Conservation (phyloP, 2,888 invertebrate genomes). For the Strigamia transsilvanica region DNA sequence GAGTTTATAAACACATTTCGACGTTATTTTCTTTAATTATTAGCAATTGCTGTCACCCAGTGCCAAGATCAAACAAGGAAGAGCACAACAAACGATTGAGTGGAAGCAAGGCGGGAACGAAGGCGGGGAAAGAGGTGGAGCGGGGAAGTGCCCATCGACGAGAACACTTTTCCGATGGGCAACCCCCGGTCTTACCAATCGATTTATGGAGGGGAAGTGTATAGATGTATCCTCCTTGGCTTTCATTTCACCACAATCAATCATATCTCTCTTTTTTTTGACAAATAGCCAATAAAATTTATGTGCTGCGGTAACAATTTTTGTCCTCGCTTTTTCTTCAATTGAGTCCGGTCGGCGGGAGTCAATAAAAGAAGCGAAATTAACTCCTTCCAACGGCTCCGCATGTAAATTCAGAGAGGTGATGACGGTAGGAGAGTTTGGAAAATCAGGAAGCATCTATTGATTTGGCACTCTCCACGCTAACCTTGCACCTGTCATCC, state of each 20-base stretch:
- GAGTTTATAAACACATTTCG: too few relatives aligned
- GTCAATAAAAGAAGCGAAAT: not conserved
- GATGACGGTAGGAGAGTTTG: not conserved
- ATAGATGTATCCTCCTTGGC: not conserved
- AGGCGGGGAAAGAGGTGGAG: slow-evolving; percentile 18
- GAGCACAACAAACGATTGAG: slow-evolving; percentile 4
- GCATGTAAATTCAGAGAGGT: not conserved
- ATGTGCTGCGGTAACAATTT: slow-evolving; percentile 4
- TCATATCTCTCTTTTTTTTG: slow-evolving; percentile 17
- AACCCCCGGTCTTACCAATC: slow-evolving; percentile 25
- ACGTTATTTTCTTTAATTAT: too few relatives aligned
- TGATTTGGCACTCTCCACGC: slow-evolving; percentile 36
- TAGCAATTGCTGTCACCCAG: not conserved
- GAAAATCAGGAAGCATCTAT: slow-evolving; percentile 42
- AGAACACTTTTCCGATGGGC: slow-evolving; percentile 39
- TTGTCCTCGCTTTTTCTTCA: slow-evolving; percentile 2
- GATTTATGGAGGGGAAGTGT: slow-evolving; percentile 9
- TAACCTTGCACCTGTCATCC: slow-evolving; percentile 39
- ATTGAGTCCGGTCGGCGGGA: not conserved
- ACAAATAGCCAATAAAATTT: slow-evolving; percentile 41
- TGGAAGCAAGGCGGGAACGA: not conserved
- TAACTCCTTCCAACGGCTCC: not conserved
- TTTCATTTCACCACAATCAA: slow-evolving; percentile 1
- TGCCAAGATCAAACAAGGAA: slow-evolving; percentile 19
- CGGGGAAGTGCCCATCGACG: slow-evolving; percentile 3